Base-by-base conservation (phyloP, 2,797 vertebrate species). In the Bradypus variegatus region DNA sequence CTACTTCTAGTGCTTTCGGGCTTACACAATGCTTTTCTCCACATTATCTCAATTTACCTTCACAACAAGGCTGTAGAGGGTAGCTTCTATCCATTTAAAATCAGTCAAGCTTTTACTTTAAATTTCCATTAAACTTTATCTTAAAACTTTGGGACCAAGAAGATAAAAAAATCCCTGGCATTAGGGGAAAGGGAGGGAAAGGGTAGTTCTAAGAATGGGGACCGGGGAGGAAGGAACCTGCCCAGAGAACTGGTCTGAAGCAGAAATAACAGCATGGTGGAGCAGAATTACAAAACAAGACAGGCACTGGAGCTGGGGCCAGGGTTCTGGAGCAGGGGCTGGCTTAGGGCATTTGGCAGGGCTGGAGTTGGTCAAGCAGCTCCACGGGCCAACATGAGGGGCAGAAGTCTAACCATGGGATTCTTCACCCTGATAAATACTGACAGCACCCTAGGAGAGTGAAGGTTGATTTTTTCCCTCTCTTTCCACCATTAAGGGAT, bases 321-420 rank as follows among this genome's bases (percentile, higher is more conserved):
- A 48, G 48, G 92, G 25, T 93, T 93, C 86, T 53, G 41, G 81
- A 94, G 92, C 94, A 70, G 77, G 18, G 94, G 70, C 95, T 87
- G 83, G 95, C 94, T 94, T 92, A 92, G 93, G 95, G 89, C 1
- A 91, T 94, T 95, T 94, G 93, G 94, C 94, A 95, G 82, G 19
- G 90, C 92, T 91, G 94, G 93, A 95, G 93, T 64, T 33, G 41
- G 91, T 27, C 58, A 73, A 73, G 50, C 0, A 18, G 55, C 14
- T 87, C 23, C 87, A 78, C 55, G 72, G 55, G 67, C 87, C 75
- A 64, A 0, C 23, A 94, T 79, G 88, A 96, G 92, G 70, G 92
- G 70, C 93, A 75, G 5, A 2, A 4, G 80, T 70, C 86, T 90
- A 48, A 58, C 7, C 33, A 50, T 23, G 9, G 1, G 76, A 58